phyloP scores from a whole-genome alignment of 2,888 invertebrate species.

The Phortica okadai region DNA sequence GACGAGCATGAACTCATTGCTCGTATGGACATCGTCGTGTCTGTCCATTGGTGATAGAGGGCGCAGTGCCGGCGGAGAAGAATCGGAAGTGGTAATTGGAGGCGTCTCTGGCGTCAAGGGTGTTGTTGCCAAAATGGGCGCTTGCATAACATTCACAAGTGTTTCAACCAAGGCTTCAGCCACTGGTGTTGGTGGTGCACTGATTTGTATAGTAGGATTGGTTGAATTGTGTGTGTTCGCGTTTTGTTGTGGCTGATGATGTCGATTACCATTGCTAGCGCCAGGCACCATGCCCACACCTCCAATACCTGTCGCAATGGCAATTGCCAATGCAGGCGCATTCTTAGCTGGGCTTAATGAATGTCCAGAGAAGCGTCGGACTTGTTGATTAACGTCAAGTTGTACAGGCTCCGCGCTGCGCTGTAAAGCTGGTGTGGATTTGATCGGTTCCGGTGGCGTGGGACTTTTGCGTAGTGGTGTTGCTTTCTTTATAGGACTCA shows the following conservation, averaged over 20 bases:
- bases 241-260: neutral
- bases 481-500: slow-evolving; percentile 50
- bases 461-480: slow-evolving; percentile 56
- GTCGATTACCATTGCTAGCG: neutral
- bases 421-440: slow-evolving; percentile 65
- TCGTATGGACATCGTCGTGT: slow-evolving; percentile 79
- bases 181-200: slow-evolving; percentile 57
- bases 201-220: slow-evolving; percentile 71
- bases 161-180: neutral
- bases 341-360: slow-evolving; percentile 65
- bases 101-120: slow-evolving; percentile 40
- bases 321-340: slow-evolving; percentile 66
- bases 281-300: slow-evolving; percentile 42
- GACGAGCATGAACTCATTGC: slow-evolving; percentile 89
- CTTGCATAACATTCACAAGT: neutral
- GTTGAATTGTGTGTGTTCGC: slow-evolving; percentile 36
- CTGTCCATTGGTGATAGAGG: slow-evolving; percentile 63
- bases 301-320: slow-evolving; percentile 62
- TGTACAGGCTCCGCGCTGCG: slow-evolving; percentile 73
- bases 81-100: slow-evolving; percentile 36
- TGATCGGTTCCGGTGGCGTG: slow-evolving; percentile 63
- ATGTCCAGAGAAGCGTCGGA: slow-evolving; percentile 64
- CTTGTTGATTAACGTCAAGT: slow-evolving; percentile 66
- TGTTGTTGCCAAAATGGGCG: slow-evolving; percentile 20
- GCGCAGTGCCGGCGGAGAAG: slow-evolving; percentile 30